phyloP scores from a whole-genome alignment of 2,113 vertebrate species.

The Eublepharis macularius region DNA sequence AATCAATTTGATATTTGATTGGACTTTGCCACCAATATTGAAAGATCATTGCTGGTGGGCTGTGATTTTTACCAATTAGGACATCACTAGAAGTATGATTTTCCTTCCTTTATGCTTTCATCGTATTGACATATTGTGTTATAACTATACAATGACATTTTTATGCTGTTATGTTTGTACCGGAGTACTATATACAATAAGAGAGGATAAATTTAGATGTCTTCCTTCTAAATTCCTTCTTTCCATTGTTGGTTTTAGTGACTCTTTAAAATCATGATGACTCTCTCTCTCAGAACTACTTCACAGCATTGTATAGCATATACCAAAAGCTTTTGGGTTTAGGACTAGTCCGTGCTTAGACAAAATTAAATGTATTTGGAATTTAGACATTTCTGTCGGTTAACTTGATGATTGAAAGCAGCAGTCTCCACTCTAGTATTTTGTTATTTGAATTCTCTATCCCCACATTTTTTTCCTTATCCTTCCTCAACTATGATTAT shows the following conservation, averaged over 20 bases:
- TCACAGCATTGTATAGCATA: neutral
- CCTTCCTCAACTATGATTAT: too few species aligned
- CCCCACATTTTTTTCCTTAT: too few species aligned
- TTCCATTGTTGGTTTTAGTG: neutral
- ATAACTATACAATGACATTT: neutral
- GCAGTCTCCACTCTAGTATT: too few species aligned
- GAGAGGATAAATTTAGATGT: neutral
- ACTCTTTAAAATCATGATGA: neutral
- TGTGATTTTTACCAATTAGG: constrained; percentile 4
- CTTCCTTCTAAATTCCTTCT: neutral
- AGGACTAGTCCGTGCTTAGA: neutral
- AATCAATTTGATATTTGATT: neutral
- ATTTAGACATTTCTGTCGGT: too few species aligned
- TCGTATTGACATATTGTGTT: neutral
- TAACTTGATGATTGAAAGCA: too few species aligned
- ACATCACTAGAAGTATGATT: neutral
- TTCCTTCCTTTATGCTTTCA: neutral
- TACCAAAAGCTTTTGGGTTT: neutral
- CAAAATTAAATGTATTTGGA: too few species aligned
- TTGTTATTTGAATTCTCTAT: too few species aligned
- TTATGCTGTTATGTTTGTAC: neutral
- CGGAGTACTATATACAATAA: neutral
- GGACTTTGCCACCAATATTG: neutral
- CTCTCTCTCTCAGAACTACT: neutral
- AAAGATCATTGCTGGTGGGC: neutral